Evolutionary conservation across 1,140 invertebrate species (phyloP).

Genomic region (Scaptomyza pallida): DNA sequence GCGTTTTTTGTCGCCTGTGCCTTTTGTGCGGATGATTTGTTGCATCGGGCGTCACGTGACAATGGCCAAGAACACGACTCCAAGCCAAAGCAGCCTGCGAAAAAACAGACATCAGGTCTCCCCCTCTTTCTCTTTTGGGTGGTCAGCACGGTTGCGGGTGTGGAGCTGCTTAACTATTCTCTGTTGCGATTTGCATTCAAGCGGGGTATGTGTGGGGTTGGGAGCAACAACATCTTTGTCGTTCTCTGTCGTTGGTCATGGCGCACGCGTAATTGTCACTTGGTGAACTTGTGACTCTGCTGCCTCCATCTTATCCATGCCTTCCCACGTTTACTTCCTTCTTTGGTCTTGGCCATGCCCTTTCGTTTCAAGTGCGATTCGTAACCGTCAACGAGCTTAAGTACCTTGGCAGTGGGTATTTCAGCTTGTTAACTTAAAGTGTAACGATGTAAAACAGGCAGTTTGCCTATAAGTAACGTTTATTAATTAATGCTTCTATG

Average conservation of each 20-base stretch:
- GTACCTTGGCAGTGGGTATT: not conserved
- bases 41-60: conserved; percentile 78
- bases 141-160: conserved; percentile 2
- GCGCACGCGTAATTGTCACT: conserved; percentile 80
- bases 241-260: conserved; percentile 45
- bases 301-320: not conserved
- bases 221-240: conserved; percentile 10
- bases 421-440: too few relatives aligned
- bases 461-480: too few relatives aligned
- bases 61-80: conserved; percentile 83
- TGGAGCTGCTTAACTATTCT: not conserved
- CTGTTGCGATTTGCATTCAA: conserved; percentile 41
- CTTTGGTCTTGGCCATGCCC: conserved; percentile 11
- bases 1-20: conserved; percentile 64
- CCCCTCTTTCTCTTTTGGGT: not conserved
- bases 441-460: too few relatives aligned
- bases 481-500: too few relatives aligned
- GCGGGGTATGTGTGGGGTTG: not conserved
- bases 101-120: conserved; percentile 39
- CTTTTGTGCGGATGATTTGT: conserved; percentile 82
- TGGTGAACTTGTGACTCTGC: conserved; percentile 43
- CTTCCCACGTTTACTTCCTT: not conserved
- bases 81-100: conserved; percentile 9
- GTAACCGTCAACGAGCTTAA: conserved; percentile 54
- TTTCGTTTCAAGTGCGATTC: too few relatives aligned